Conservation (phyloP, 2,113 vertebrate genomes). For the Perognathus longimembris region DNA sequence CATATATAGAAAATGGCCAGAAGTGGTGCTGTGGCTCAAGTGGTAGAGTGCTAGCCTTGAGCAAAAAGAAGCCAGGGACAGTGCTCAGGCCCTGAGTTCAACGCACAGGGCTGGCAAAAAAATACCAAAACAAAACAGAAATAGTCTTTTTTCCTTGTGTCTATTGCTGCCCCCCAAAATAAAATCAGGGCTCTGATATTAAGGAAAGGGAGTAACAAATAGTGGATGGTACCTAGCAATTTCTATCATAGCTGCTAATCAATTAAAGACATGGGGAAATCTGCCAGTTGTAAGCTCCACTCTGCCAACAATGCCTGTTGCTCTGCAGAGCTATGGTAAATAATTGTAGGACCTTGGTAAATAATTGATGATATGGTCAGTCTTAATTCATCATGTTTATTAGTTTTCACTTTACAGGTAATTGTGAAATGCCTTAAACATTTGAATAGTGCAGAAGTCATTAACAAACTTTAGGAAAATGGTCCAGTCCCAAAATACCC, state of each 20-base stretch:
- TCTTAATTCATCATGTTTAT: not conserved
- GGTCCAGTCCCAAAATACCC: not conserved
- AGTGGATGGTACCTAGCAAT: not conserved
- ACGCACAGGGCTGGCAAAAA: no score
- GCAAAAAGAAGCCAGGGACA: no score
- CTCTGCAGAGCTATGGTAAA: not conserved
- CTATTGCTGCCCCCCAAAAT: not conserved
- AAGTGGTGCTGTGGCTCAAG: no score
- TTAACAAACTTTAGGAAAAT: slow-evolving; percentile 10
- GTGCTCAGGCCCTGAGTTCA: no score
- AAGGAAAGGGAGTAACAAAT: not conserved
- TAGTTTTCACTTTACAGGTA: not conserved
- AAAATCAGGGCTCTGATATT: not conserved
- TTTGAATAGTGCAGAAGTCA: not conserved
- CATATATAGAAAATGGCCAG: no score
- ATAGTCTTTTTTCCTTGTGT: not conserved
- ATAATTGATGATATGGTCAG: not conserved
- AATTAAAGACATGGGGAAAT: not conserved
- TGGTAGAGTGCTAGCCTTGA: no score
- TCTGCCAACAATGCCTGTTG: not conserved
- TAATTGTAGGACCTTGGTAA: not conserved
- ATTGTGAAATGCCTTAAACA: not conserved
- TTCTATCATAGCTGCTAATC: not conserved
- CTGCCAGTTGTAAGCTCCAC: not conserved
- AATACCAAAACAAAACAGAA: no score